Base-by-base conservation (phyloP, 2,113 vertebrate species). In the Symphodus melops region DNA sequence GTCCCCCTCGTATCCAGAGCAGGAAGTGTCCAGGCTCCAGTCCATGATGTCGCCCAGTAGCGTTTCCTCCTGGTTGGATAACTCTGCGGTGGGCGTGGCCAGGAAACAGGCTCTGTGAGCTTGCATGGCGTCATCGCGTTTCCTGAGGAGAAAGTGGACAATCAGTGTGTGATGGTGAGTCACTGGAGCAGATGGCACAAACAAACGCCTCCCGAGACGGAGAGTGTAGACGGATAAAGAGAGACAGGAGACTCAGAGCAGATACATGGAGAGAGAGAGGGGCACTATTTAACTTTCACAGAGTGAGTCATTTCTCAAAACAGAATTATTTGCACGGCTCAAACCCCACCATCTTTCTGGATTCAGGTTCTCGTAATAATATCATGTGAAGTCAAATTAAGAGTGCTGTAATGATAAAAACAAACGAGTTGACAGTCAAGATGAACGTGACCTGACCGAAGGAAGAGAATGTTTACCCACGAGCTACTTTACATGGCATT, bases 1-100 rank as follows among this genome's bases (percentile, higher is more conserved):
- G 87, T 99, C 97, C 0, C 96, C 97, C 83, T 99, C 97, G 3
- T 99, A 99, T 39, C 97, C 98, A 0, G 97, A 97, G 66, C 94
- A 96, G 74, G 95, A 95, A 25, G 93, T 88, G 84, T 98, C 96
- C 76, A 99, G 94, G 87, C 97, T 99, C 97, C 96, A 98, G 89
- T 99, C 98, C 13, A 99, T 89, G 79, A 98, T 97, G 88, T 97
- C 95, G 0, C 94, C 97, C 37, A 99, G 91, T 57, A 99, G 93
- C 0, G 91, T 96, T 87, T 99, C 97, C 76, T 98, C 98, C 84
- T 96, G 97, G 85, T 92, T 96, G 80, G 97, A 99, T 21, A 99
- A 93, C 84, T 99, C 98, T 0, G 96, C 96, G 0, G 96, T 99
- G 49, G 98, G 98, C 0, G 98, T 99, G 80, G 96, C 96, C 64